Percentiles rank a stretch among this genome's conserved stretches.
These are phyloP conservation scores for Drosophila sp. DNA, from an alignment of 1,140 invertebrate genomes.

Conservation along the genomic window DNA sequence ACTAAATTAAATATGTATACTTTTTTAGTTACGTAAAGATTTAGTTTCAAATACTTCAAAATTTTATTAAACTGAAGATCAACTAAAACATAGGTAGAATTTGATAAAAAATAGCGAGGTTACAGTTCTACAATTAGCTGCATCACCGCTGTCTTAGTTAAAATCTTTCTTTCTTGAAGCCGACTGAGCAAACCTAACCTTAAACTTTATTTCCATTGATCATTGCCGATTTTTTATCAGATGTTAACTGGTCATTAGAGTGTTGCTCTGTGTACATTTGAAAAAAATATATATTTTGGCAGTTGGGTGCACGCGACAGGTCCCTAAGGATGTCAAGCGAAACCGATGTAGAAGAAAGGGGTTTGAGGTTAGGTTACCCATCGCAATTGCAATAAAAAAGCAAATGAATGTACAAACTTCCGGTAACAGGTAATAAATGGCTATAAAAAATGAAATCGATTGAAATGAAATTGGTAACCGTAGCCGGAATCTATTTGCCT, in stretches of 20 bases:
- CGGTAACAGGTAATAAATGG: slow-evolving; percentile 36
- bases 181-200: slow-evolving; percentile 5
- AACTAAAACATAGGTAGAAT: too few relatives aligned
- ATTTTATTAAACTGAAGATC: too few relatives aligned
- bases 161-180: not conserved
- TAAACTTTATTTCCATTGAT: slow-evolving; percentile 14
- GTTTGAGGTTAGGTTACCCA: slow-evolving; percentile 30
- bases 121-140: too few relatives aligned
- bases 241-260: slow-evolving; percentile 11
- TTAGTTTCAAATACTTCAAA: too few relatives aligned
- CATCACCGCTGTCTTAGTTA: not conserved
- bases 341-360: slow-evolving; percentile 23
- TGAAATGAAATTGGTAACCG: slow-evolving; percentile 41
- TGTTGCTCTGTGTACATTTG: not conserved
- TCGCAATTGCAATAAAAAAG: slow-evolving; percentile 47
- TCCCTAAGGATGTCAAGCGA: slow-evolving; percentile 30
- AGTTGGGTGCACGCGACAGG: slow-evolving; percentile 27
- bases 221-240: slow-evolving; percentile 13
- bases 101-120: too few relatives aligned
- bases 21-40: too few relatives aligned
- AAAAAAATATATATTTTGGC: slow-evolving; percentile 23
- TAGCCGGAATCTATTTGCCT: slow-evolving; percentile 60
- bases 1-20: too few relatives aligned
- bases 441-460: slow-evolving; percentile 26
- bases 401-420: slow-evolving; percentile 53